phyloP scores from a whole-genome alignment of 2,888 invertebrate species.

The Tiliacea citrago region DNA sequence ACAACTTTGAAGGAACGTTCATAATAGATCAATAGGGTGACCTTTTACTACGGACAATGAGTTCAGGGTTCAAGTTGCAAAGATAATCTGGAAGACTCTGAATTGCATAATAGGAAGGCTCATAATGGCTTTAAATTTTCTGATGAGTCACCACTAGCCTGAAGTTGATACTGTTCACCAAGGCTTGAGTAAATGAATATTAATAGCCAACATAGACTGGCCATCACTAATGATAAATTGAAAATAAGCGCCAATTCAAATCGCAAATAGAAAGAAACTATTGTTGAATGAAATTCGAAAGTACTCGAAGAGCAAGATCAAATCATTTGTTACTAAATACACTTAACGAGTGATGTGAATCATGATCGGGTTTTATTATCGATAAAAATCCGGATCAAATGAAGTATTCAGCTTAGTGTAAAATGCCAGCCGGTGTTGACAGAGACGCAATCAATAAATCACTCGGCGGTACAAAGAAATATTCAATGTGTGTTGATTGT shows the following conservation, averaged over 20 bases:
- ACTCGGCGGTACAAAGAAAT: constrained; percentile 87
- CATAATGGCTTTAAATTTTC: not conserved
- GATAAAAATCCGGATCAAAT: constrained; percentile 91
- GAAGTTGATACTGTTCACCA: not conserved
- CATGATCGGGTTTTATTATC: constrained; percentile 87
- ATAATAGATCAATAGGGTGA: not conserved
- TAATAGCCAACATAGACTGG: constrained; percentile 43
- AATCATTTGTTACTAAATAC: constrained; percentile 88
- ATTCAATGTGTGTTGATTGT: constrained; percentile 91
- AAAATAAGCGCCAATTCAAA: constrained; percentile 58
- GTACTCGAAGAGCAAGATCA: constrained; percentile 73
- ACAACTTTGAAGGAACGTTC: not conserved
- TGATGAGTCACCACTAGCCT: not conserved
- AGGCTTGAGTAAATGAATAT: constrained; percentile 42
- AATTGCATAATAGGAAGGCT: not conserved
- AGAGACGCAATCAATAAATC: constrained; percentile 91
- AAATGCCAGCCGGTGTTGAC: constrained; percentile 88
- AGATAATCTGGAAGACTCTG: not conserved
- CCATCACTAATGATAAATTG: constrained; percentile 50
- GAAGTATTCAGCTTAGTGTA: constrained; percentile 88
- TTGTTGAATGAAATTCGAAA: constrained; percentile 64
- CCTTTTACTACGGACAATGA: not conserved
- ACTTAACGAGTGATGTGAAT: constrained; percentile 89
- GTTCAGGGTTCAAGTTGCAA: not conserved
- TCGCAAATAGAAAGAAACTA: constrained; percentile 70